Conservation (phyloP, 2,888 invertebrate genomes). For the Parnassius orleans region DNA sequence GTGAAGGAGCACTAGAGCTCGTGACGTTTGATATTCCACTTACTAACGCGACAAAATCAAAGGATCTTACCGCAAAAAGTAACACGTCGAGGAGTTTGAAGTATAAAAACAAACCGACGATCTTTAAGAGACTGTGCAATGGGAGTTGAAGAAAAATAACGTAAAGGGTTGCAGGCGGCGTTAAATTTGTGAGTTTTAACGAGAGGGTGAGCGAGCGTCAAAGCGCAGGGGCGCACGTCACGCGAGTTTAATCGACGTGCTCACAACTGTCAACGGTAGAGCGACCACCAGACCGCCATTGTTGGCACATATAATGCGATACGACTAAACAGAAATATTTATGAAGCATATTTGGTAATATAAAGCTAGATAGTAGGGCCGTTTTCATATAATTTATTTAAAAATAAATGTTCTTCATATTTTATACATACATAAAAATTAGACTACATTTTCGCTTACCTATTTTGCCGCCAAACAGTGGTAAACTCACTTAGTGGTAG, state of each 20-base stretch:
- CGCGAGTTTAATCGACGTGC: slow-evolving; percentile 61
- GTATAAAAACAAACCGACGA: slow-evolving; percentile 40
- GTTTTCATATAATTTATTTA: no score
- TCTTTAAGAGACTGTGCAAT: slow-evolving; percentile 46
- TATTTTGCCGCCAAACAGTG: no score
- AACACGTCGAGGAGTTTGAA: neutral
- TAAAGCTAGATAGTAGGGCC: no score
- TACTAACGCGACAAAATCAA: slow-evolving; percentile 60
- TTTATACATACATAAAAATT: no score
- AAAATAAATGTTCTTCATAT: no score
- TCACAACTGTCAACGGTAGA: slow-evolving; percentile 54
- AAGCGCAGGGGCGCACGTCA: slow-evolving; percentile 52
- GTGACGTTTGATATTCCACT: slow-evolving; percentile 47
- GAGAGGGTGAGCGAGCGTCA: slow-evolving; percentile 52
- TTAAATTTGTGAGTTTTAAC: slow-evolving; percentile 72
- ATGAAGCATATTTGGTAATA: no score
- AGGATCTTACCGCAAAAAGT: slow-evolving; percentile 52
- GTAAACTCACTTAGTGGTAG: no score
- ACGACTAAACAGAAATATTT: slow-evolving; percentile 3
- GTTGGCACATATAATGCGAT: slow-evolving; percentile 22
- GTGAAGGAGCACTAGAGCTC: slow-evolving; percentile 33
- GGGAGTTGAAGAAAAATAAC: slow-evolving; percentile 53
- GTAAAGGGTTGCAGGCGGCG: slow-evolving; percentile 67
- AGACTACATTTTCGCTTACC: no score
- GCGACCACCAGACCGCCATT: slow-evolving; percentile 33